Base-by-base conservation (phyloP, 2,888 invertebrate genomes). In the Ferrisia virgata region DNA sequence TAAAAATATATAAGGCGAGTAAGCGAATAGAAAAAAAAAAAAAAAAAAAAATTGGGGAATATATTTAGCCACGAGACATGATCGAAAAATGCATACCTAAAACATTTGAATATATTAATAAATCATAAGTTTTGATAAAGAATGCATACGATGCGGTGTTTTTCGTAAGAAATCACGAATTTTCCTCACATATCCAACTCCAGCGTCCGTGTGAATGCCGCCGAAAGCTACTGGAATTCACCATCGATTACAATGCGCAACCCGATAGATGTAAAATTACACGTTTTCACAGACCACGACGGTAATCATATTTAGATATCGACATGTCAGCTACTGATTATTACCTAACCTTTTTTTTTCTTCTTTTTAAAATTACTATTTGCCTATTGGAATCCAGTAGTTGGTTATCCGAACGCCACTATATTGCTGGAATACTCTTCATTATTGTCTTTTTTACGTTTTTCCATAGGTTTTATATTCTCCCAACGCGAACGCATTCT, bases 161-260 rank as follows among this genome's bases (percentile, higher is more conserved):
- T 53, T 47, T 58, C 22, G 22, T 47, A 83, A 83, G 83, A 83
- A 72, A 76, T 72, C 83, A 83, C 83, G 72, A 83, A 83, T 83
- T 83, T 83, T 82, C 43, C 72, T 39, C 40, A 53, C 72, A 25
- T 83, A 31, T 76, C 2, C 43, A 22, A 58, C 18, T 64, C 81
- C 64, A 22, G 4, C 18, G 39, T 83, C 76, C 47, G 83, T 83
- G 83, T 83, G 83, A 83, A 83, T 83, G 72, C 72, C 72, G 83
- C 83, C 83, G 83, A 83, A 83, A 83, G 83, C 83, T 83, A 83
- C 83, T 83, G 83, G 83, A 83, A 83, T 83, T 83, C 83, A 83
- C 83, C 76, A 83, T 43, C 83, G 43, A 76, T 72, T 83, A 83
- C 83, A 82, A 81, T 81, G 53, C 64, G 40, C 82, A 83, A 43